Evolutionary conservation across 2,113 vertebrate genomes (phyloP), one percentile per base, ranked within the genome.

Genomic region (Cynocephalus volans): DNA sequence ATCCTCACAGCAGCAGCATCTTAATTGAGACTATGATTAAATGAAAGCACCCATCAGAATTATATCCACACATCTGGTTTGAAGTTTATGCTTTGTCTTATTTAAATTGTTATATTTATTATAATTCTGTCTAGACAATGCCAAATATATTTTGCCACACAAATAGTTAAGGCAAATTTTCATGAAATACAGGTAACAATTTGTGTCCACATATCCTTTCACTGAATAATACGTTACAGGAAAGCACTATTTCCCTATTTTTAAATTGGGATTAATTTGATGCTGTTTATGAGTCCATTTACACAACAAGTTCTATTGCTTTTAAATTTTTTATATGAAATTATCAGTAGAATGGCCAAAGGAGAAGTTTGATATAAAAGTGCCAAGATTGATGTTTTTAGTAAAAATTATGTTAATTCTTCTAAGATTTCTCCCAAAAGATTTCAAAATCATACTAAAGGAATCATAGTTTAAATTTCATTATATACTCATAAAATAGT

Each of bases 1-100:
- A 98, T 98, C 96, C 98, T 98, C 98, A 99, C 98, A 98, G 98
- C 98, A 98, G 97, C 90, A 99, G 97, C 97, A 98, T 97, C 98
- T 99, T 98, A 98, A 97, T 67, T 84, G 33, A 97, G 90, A 98
- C 85, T 95, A 48, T 96, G 96, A 98, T 98, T 98, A 98, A 98
- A 98, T 97, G 96, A 98, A 98, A 98, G 95, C 70, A 98, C 95
- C 79, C 97, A 98, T 97, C 65, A 98, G 88, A 98, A 98, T 97
- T 98, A 98, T 90, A 97, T 69, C 70, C 97, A 98, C 84, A 98
- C 41, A 98, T 95, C 90, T 98, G 98, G 98, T 98, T 98, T 97
- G 88, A 98, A 70, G 97, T 97, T 98, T 97, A 95, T 80, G 87
- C 98, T 98, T 98, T 98, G 98, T 98, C 98, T 97, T 97, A 97